These are phyloP conservation scores for Ibidorhyncha struthersii DNA, from an alignment of 2,113 vertebrate species.

Conservation along the genomic window DNA sequence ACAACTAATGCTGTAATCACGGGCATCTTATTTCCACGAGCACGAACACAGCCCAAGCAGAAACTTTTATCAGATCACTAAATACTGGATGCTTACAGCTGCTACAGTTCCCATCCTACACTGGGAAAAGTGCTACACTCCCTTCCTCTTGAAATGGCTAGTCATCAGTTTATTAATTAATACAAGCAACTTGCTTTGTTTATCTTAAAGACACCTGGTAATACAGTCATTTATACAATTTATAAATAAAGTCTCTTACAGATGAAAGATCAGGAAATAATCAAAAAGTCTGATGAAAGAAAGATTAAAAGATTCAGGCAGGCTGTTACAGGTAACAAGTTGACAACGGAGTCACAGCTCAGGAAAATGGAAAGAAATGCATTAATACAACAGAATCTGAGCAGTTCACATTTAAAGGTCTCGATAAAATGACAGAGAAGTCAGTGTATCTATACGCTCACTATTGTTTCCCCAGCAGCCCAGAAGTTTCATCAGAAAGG, in stretches of 20 bases:
- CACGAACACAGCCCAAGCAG: not conserved
- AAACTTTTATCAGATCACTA: not conserved
- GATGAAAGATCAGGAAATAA: not conserved
- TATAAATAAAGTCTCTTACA: not conserved
- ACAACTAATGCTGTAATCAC: not conserved
- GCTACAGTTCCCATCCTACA: not conserved
- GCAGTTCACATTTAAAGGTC: not conserved
- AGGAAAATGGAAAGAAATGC: not conserved
- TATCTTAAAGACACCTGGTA: not conserved
- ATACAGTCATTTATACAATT: not conserved
- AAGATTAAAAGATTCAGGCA: not conserved
- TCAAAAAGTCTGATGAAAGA: not conserved
- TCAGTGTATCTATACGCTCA: not conserved
- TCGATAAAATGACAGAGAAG: not conserved
- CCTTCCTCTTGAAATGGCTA: not conserved
- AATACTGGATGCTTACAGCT: not conserved
- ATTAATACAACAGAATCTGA: not conserved
- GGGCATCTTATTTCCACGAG: not conserved
- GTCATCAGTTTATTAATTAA: not conserved
- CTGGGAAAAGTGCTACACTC: not conserved
- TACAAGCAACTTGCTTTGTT: not conserved
- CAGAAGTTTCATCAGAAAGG: not conserved
- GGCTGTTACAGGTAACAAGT: not conserved
- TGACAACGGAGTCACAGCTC: not conserved
- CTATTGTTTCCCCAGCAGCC: not conserved